phyloP scores from a whole-genome alignment of 92 coral and sea anemone species.

The Porites divaricata region DNA sequence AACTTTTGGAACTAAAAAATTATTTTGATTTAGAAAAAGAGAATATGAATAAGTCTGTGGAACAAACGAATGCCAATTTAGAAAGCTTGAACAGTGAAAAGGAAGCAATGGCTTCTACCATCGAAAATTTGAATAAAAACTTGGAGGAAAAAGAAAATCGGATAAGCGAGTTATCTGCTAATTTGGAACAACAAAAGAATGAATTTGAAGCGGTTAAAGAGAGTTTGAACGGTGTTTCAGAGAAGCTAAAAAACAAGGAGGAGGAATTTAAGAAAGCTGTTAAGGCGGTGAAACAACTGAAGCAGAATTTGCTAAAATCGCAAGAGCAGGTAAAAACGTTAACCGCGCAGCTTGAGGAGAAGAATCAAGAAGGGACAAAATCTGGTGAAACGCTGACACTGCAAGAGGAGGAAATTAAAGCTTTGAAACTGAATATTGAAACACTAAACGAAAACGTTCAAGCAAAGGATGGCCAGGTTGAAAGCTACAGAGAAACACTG shows the following conservation, averaged over 20 bases:
- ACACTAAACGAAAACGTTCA: slow-evolving; percentile 44
- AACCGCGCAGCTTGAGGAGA: slow-evolving; percentile 54
- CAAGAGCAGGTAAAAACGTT: slow-evolving; percentile 64
- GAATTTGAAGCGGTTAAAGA: slow-evolving; percentile 62
- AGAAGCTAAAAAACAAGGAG: slow-evolving; percentile 72
- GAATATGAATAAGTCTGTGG: slow-evolving; percentile 35
- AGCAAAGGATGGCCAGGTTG: slow-evolving; percentile 51
- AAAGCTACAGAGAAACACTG: slow-evolving; percentile 42
- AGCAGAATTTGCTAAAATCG: slow-evolving; percentile 56
- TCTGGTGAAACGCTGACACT: slow-evolving; percentile 41
- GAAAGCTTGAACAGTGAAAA: slow-evolving; percentile 55
- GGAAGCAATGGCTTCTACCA: slow-evolving; percentile 55
- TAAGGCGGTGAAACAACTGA: slow-evolving; percentile 57
- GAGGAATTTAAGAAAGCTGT: slow-evolving; percentile 75
- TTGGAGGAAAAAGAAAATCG: slow-evolving; percentile 43
- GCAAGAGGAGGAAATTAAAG: slow-evolving; percentile 52
- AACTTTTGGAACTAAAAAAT: slow-evolving; percentile 46
- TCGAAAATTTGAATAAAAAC: slow-evolving; percentile 56
- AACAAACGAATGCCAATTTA: slow-evolving; percentile 46
- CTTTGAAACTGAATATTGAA: slow-evolving; percentile 45
- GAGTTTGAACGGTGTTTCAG: slow-evolving; percentile 63
- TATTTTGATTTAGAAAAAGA: slow-evolving; percentile 48
- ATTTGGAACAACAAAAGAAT: slow-evolving; percentile 25
- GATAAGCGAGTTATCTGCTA: slow-evolving; percentile 46
- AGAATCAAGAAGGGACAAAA: slow-evolving; percentile 33